These are phyloP conservation scores for Aphelenchoides avenae DNA, from an alignment of 1,140 invertebrate genomes.

Conservation along the genomic window DNA sequence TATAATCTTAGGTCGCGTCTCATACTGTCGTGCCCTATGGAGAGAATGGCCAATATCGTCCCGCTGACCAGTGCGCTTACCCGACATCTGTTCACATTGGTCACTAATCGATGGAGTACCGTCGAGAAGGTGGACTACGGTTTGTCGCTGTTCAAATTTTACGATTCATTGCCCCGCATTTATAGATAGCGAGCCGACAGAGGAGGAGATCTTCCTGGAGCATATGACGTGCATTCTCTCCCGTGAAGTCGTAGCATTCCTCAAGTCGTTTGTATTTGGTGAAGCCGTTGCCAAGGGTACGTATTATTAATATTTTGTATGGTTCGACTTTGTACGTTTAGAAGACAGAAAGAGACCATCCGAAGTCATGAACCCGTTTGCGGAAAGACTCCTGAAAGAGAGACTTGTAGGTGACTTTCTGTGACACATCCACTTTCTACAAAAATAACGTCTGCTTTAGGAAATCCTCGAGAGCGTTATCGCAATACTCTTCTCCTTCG, in stretches of 20 bases:
- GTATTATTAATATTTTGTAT: too few species aligned
- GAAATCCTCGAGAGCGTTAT: conserved; percentile 31
- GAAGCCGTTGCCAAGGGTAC: conserved; percentile 25
- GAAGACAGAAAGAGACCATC: conserved; percentile 27
- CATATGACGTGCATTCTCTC: conserved; percentile 46
- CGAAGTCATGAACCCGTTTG: conserved; percentile 30
- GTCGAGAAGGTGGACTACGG: conserved; percentile 30
- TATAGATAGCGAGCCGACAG: conserved; percentile 44
- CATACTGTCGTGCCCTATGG: conserved; percentile 27
- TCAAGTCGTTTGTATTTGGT: conserved; percentile 34
- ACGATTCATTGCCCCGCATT: conserved; percentile 16
- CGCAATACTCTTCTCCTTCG: conserved; percentile 22
- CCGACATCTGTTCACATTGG: conserved; percentile 30
- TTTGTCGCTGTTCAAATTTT: conserved; percentile 25
- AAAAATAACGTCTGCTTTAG: conserved; percentile 15
- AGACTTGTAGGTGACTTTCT: conserved; percentile 13
- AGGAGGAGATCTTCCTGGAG: conserved; percentile 50
- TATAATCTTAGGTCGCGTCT: conserved; percentile 26
- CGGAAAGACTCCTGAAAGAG: conserved; percentile 26
- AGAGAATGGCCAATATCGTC: conserved; percentile 9
- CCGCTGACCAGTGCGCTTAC: conserved; percentile 15
- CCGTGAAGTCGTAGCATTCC: conserved; percentile 31
- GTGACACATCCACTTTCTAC: conserved; percentile 2
- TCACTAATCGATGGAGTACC: conserved; percentile 35
- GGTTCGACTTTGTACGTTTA: too few species aligned